Base-by-base conservation (phyloP, 2,888 invertebrate species). In the Drosophila neotestacea region DNA sequence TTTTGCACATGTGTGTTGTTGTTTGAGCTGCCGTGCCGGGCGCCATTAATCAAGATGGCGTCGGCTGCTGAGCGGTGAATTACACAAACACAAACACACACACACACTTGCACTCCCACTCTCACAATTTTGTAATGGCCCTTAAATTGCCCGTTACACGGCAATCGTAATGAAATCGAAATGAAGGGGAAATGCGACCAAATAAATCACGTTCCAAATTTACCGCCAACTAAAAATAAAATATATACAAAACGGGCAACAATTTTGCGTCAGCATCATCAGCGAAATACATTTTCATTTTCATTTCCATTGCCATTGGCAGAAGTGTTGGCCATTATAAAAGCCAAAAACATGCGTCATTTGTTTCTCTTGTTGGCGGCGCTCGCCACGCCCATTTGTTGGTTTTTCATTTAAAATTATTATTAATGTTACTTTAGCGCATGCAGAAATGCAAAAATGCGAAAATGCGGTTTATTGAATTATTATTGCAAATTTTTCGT, bases 131-230 rank as follows among this genome's bases (percentile, higher is more conserved):
- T 30, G 36, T 63, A 74, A 73, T 72, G 76, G 66, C 70, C 65
- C 47, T 72, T 70, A 65, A 77, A 77, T 76, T 73, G 73, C 75
- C 73, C 69, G 78, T 78, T 71, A 72, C 72, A 68, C 74, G 80
- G 77, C 83, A 88, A 86, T 84, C 73, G 84, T 68, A 80, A 86
- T 77, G 85, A 71, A 77, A 77, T 84, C 80, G 66, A 83, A 83
- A 79, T 62, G 70, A 60, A 48, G 54, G 68, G 74, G 69, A 88
- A 88, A 85, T 70, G 66, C 68, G 34, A 13, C 16, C 44, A 68
- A 71, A 88, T 84, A 80, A 81, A 88, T 86, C 84, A 86, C 64
- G 62, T 22, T 46, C 27, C 13, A 41, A 59, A 50, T 75, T 65
- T 64, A 65, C 71, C 58, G 46, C 54, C 38, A 54, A 27, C 48